Conservation (phyloP, 2,888 invertebrate genomes). For the Cordilura impudica region DNA sequence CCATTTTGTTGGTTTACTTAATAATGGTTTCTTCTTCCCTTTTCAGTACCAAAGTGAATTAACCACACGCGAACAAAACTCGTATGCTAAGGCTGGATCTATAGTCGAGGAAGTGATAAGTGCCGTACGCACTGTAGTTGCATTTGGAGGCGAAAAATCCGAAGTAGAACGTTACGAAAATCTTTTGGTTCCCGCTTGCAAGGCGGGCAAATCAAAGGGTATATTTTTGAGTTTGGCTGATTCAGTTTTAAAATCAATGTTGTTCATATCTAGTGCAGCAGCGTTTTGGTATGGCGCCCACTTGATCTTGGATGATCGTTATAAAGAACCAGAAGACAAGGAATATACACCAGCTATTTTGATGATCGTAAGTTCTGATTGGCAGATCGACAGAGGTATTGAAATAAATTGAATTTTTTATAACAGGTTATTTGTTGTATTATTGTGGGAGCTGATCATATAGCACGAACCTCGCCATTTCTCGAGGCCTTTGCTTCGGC, state of each 20-base stretch:
- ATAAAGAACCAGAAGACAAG: slow-evolving; percentile 78
- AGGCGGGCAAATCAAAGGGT: slow-evolving; percentile 82
- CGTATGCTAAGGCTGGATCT: slow-evolving; percentile 87
- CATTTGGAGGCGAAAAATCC: slow-evolving; percentile 87
- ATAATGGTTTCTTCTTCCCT: neutral
- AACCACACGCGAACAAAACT: slow-evolving; percentile 82
- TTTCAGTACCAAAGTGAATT: slow-evolving; percentile 82
- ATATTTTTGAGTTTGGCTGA: slow-evolving; percentile 85
- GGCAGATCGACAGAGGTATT: neutral
- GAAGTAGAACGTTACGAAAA: slow-evolving; percentile 82
- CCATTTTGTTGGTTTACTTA: too few relatives aligned
- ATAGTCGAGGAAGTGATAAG: slow-evolving; percentile 88
- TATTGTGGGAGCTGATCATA: slow-evolving; percentile 87
- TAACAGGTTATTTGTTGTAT: slow-evolving; percentile 84
- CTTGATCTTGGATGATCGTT: slow-evolving; percentile 83
- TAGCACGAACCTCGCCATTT: slow-evolving; percentile 87
- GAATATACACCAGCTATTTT: slow-evolving; percentile 85
- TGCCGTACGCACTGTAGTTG: slow-evolving; percentile 86
- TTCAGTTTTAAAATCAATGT: slow-evolving; percentile 85
- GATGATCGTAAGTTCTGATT: slow-evolving; percentile 83
- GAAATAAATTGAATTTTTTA: neutral
- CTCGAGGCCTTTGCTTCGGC: slow-evolving; percentile 86
- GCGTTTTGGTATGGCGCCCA: slow-evolving; percentile 90
- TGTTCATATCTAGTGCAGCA: slow-evolving; percentile 86
- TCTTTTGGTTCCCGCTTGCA: slow-evolving; percentile 82